phyloP scores from a whole-genome alignment of 2,797 vertebrate genomes.

The Xenops minutus region DNA sequence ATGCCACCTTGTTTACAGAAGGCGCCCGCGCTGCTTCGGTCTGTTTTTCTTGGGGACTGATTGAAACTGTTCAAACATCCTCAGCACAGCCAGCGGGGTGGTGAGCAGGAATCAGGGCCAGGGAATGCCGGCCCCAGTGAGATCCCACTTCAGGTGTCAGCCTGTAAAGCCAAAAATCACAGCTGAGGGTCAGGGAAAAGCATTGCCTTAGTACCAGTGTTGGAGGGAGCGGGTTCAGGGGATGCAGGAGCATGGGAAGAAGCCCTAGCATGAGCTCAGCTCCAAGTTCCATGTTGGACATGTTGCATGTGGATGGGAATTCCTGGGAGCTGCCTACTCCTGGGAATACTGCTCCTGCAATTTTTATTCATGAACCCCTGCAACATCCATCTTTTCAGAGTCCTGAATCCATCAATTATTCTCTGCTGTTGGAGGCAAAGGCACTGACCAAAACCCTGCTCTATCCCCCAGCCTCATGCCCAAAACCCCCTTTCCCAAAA shows the following conservation, averaged over 20 bases:
- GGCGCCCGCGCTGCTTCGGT: fast-evolving
- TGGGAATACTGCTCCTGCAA: neutral
- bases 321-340: neutral
- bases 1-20: neutral
- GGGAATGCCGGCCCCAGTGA: fast-evolving
- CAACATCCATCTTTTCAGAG: neutral
- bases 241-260: neutral
- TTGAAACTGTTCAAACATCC: neutral
- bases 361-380: neutral
- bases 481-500: neutral
- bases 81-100: fast-evolving
- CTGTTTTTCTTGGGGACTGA: neutral
- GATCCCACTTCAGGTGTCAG: neutral
- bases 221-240: fast-evolving
- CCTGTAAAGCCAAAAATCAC: neutral
- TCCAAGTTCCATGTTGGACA: no score
- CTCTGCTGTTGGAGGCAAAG: neutral
- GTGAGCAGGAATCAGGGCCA: neutral
- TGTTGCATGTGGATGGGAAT: neutral
- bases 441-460: neutral
- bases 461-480: neutral
- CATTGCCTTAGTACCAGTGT: neutral
- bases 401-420: neutral
- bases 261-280: neutral
- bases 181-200: neutral